Conservation (phyloP, 2,888 invertebrate species). For the Athripsodes cinereus region DNA sequence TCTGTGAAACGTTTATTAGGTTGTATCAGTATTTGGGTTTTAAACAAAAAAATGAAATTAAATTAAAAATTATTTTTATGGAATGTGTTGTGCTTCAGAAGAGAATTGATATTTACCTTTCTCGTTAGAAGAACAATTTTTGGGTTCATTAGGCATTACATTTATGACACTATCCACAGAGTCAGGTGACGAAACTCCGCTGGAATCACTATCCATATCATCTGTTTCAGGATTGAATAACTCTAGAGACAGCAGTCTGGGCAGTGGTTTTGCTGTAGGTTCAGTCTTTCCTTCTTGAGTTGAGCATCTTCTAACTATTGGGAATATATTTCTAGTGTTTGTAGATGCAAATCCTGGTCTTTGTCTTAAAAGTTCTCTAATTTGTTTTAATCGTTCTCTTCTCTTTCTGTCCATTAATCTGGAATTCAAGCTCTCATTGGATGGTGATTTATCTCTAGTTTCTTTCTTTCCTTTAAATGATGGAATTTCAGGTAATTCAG, state of each 20-base stretch:
- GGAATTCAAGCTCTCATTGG: conserved; percentile 42
- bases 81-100: neutral
- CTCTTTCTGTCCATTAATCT: conserved; percentile 50
- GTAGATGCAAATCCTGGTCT: conserved; percentile 59
- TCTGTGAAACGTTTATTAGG: no score
- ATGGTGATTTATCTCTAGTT: conserved; percentile 35
- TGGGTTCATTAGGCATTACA: conserved; percentile 60
- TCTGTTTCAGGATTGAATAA: conserved; percentile 87
- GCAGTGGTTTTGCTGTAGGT: conserved; percentile 60
- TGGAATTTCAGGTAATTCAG: conserved; percentile 57
- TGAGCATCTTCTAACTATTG: conserved; percentile 65
- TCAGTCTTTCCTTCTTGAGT: conserved; percentile 51
- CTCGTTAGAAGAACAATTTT: conserved; percentile 39
- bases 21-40: no score
- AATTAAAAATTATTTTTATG: no score
- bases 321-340: conserved; percentile 52
- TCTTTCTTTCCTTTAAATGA: conserved; percentile 44
- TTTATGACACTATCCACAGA: conserved; percentile 83
- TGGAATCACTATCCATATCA: conserved; percentile 85
- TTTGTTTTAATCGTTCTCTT: conserved; percentile 60
- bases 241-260: conserved; percentile 72
- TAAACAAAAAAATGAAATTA: no score
- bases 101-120: conserved; percentile 36
- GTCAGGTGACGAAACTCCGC: conserved; percentile 81
- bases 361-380: conserved; percentile 63